Conservation (phyloP, 92 coral and sea anemone species). For the Pocillopora grandis region DNA sequence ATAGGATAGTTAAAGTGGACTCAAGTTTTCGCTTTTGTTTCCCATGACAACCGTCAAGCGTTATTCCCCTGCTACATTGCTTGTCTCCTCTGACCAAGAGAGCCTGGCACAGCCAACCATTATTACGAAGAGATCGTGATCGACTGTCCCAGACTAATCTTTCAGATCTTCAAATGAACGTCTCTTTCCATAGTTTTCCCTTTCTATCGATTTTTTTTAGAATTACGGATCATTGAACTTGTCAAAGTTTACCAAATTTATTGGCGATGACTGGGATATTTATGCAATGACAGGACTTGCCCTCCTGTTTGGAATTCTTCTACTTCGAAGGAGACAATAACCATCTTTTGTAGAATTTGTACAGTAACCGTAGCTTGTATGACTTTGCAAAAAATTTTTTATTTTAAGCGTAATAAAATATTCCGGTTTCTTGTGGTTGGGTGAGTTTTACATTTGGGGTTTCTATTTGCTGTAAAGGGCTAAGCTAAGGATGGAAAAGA, state of each 20-base stretch:
- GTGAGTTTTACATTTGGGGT: not conserved
- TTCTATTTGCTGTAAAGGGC: too few relatives aligned
- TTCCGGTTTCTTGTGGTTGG: not conserved
- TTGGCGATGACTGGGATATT: conserved; percentile 96
- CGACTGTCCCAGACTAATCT: too few relatives aligned
- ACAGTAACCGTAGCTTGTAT: conserved; percentile 16
- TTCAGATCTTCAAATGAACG: not conserved
- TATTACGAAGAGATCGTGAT: too few relatives aligned
- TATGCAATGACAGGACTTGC: conserved; percentile 90
- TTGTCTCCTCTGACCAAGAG: too few relatives aligned
- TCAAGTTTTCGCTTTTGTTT: too few relatives aligned
- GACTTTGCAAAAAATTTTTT: not conserved
- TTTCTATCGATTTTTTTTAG: conserved; percentile 24
- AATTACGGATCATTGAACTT: conserved; percentile 83
- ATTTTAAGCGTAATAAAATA: conserved; percentile 4
- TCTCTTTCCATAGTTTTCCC: not conserved
- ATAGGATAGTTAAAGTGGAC: too few relatives aligned
- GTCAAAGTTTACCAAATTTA: conserved; percentile 51
- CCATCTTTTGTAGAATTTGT: conserved; percentile 25
- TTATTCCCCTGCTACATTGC: too few relatives aligned
- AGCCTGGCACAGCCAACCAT: too few relatives aligned
- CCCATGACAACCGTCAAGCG: too few relatives aligned
- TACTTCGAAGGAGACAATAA: conserved; percentile 77
- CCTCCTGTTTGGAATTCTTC: conserved; percentile 76
- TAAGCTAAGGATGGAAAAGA: too few relatives aligned